Base-by-base conservation (phyloP, 2,797 vertebrate species). In the Pangasius krempfi region DNA sequence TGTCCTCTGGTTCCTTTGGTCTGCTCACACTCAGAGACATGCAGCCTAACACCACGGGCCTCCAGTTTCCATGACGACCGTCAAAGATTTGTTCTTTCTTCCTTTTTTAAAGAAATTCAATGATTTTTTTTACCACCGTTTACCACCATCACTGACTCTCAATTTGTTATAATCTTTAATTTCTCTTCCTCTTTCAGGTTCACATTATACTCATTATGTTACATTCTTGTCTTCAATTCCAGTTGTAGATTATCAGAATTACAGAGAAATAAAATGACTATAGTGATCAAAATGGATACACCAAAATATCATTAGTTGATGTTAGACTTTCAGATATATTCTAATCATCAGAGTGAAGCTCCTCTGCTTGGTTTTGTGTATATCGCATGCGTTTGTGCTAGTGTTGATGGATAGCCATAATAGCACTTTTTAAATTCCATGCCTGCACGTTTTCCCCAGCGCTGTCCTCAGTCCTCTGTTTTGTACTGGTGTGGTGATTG, bases 61-160 rank as follows among this genome's bases (percentile, higher is more conserved):
- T 90, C 72, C 83, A 92, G 91, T 92, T 92, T 89, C 91, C 90
- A 92, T 91, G 90, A 87, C 89, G 18, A 92, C 91, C 58, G 50
- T 88, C n/a, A 75, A 88, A 89, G 80, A 90, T 88, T 88, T 86
- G 89, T 87, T 90, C 86, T 85, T 72, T 75, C 10, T 75, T 75
- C 9, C 3, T 72, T 73, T 76, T 85, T 89, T 80, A 30, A 89
- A 60, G 52, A 89, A 87, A 84, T 76, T 58, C 13, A 82, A 84
- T 54, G 60, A 18, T 87, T 89, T 22, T 27, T 30, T 56, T 44
- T n/a, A n/a, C n/a, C n/a, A n/a, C n/a, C 27, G 25, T 82, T 58
- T 68, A 52, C 84, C 75, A 80, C 79, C 82, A 44, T 88, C 84
- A 86, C n/a, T 60, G 22, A 86, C 52, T 56, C 88, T 85, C 44